These are phyloP conservation scores for Anolis apletophallus DNA, from an alignment of 2,797 vertebrate genomes.

Conservation along the genomic window DNA sequence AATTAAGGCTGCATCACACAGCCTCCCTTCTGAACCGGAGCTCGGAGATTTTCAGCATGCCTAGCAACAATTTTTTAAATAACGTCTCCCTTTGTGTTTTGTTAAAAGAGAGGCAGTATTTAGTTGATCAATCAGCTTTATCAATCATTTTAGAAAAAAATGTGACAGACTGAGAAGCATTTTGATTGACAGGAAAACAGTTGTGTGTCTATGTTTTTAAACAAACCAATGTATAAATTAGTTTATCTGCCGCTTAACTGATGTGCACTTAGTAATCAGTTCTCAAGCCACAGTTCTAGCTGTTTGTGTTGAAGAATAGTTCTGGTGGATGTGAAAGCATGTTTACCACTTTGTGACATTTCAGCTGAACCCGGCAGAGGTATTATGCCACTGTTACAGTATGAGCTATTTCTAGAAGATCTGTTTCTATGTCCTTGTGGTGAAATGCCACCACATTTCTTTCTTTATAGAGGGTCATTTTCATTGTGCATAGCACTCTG, in stretches of 20 bases:
- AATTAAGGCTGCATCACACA: conserved; percentile 1
- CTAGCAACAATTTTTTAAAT: background rate
- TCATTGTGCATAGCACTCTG: background rate
- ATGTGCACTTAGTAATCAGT: background rate
- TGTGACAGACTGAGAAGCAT: background rate
- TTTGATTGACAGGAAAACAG: background rate
- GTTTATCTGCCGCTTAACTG: background rate
- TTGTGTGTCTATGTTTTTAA: background rate
- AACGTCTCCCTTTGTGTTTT: background rate
- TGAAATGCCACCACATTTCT: background rate
- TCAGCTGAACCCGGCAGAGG: background rate
- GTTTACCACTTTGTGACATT: background rate
- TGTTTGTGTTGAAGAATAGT: background rate
- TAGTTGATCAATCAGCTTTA: background rate
- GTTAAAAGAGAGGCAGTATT: background rate
- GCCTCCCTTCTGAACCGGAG: background rate
- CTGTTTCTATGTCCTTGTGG: background rate
- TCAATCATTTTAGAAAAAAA: background rate
- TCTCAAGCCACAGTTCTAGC: background rate
- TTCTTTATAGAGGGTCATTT: background rate
- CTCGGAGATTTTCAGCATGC: background rate
- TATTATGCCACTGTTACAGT: background rate
- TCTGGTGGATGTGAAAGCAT: background rate
- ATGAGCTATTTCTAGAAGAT: background rate
- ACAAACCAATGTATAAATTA: background rate